phyloP scores from a whole-genome alignment of 2,113 vertebrate species.

The Elanus axillaris region DNA sequence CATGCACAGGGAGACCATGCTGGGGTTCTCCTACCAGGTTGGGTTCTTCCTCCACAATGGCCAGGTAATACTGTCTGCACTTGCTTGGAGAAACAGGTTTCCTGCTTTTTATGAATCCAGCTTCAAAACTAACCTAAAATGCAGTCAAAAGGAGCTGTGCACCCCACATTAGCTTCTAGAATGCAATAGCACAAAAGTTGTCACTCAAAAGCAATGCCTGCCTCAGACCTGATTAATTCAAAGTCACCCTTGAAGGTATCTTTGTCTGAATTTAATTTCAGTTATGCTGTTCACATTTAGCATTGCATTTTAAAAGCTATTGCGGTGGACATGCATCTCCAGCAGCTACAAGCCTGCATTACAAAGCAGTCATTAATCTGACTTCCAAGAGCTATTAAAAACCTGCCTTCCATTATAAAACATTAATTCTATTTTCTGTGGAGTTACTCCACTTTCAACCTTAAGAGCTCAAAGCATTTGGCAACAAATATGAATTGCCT shows the following conservation, averaged over 20 bases:
- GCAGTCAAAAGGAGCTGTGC: not conserved
- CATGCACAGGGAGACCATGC: conserved; percentile 85
- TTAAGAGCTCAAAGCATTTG: not conserved
- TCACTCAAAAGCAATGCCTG: not conserved
- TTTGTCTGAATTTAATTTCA: not conserved
- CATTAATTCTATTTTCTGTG: not conserved
- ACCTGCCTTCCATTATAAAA: not conserved
- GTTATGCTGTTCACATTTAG: not conserved
- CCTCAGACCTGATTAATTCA: not conserved
- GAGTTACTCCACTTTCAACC: not conserved
- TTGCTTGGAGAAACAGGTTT: not conserved
- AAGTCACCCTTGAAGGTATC: not conserved
- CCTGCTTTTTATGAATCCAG: not conserved
- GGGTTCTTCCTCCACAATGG: conserved; percentile 77
- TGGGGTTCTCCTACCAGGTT: conserved; percentile 84
- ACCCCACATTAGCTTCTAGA: not conserved
- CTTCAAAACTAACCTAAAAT: not conserved
- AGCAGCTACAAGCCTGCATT: not conserved
- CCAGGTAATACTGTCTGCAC: conserved; percentile 71
- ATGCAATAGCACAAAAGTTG: not conserved
- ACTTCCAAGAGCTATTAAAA: not conserved
- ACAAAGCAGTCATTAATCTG: not conserved
- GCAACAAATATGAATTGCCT: not conserved
- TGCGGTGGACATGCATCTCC: not conserved
- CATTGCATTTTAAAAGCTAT: not conserved